These are phyloP conservation scores for Tetanocera ferruginea DNA, from an alignment of 2,888 invertebrate genomes.

Conservation along the genomic window DNA sequence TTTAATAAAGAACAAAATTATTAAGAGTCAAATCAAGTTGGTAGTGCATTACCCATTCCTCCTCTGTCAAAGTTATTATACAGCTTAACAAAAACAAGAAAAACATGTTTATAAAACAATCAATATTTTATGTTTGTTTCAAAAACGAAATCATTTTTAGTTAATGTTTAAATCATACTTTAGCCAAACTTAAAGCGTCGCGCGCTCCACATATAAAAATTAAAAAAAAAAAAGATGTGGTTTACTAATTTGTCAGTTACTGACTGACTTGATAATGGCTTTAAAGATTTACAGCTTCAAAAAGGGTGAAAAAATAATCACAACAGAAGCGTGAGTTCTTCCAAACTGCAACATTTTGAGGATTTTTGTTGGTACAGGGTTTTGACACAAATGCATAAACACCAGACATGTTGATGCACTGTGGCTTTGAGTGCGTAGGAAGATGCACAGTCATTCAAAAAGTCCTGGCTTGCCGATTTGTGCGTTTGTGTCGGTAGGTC, in stretches of 20 bases:
- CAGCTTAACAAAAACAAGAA: too few species aligned
- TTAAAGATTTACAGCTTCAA: conserved; percentile 7
- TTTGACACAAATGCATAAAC: not conserved
- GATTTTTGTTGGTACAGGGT: not conserved
- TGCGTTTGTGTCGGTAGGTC: not conserved
- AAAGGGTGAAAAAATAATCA: not conserved
- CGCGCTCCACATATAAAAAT: too few species aligned
- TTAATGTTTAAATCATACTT: too few species aligned
- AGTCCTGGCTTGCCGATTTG: not conserved
- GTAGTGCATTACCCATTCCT: too few species aligned
- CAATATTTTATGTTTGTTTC: too few species aligned
- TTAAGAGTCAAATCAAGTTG: too few species aligned
- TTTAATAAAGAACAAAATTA: too few species aligned
- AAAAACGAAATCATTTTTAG: too few species aligned
- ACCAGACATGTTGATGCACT: conserved; percentile 51
- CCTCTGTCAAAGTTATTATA: too few species aligned
- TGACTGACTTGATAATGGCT: not conserved
- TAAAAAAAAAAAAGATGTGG: not conserved
- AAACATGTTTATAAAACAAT: too few species aligned
- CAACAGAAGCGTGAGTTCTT: not conserved
- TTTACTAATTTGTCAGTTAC: conserved; percentile 13
- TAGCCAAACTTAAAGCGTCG: too few species aligned
- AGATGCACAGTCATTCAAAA: not conserved
- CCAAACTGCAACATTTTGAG: not conserved
- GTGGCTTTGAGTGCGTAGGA: conserved; percentile 44